Conservation (phyloP, 2,113 vertebrate genomes). For the Balaenoptera acutorostrata region DNA sequence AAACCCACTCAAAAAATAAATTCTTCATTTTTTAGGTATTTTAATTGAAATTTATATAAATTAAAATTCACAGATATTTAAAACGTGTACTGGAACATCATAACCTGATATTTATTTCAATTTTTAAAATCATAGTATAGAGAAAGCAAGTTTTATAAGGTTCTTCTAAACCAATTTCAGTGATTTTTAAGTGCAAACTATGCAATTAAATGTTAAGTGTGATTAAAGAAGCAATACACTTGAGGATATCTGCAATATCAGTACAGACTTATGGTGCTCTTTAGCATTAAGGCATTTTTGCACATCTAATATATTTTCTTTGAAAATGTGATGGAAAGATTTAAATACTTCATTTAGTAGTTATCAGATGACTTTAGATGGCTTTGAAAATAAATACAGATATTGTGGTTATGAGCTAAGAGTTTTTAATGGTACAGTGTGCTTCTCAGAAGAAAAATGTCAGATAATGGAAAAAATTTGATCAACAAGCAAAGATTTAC, state of each 20-base stretch:
- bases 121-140: constrained; percentile 46
- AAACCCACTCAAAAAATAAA: constrained; percentile 44
- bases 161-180: constrained; percentile 35
- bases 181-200: constrained; percentile 52
- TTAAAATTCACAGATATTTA: constrained; percentile 68
- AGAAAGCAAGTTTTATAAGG: constrained; percentile 2
- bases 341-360: constrained; percentile 25
- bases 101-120: constrained; percentile 56
- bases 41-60: constrained; percentile 55
- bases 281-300: constrained; percentile 24
- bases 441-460: not conserved
- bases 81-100: constrained; percentile 8
- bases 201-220: constrained; percentile 56
- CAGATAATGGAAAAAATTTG: not conserved
- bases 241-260: constrained; percentile 7
- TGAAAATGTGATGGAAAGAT: constrained; percentile 39
- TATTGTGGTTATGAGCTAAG: not conserved
- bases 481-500: not conserved
- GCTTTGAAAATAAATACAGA: constrained; percentile 29
- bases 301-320: constrained; percentile 26
- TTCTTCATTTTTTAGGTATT: constrained; percentile 35
- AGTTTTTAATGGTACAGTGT: not conserved
- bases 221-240: constrained; percentile 31
- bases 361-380: not conserved
- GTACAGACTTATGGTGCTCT: not conserved